Evolutionary conservation across 2,888 invertebrate species (phyloP), one percentile per base, ranked within the genome.

Genomic region (Eristalinus aeneus): DNA sequence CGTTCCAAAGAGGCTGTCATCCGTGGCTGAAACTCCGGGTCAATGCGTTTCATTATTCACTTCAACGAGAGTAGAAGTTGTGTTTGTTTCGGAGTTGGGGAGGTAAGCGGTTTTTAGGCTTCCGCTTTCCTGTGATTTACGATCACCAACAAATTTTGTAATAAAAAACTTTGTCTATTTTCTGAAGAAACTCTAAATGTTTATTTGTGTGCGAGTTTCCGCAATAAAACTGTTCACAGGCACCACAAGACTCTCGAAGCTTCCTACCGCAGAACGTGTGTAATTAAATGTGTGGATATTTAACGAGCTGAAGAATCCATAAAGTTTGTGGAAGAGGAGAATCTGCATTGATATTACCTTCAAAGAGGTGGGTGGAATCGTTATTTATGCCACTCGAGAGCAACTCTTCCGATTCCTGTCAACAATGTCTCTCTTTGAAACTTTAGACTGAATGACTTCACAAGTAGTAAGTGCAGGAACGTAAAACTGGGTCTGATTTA

Each of bases 131-230:
- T 23, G 56, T 23, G 65, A 65, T 65, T 65, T 65, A 65, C 65
- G 65, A 65, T 39, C 9, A n/a, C 2, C 65, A 36, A 16, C 23
- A 63, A 63, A 36, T 63, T 63, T 12, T 20, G 36, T 36, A 11
- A 27, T 64, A 64, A 64, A 64, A 64, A 64, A 64, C 23, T 64
- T 64, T 36, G n/a, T 46, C 27, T 46, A 23, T 56, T 68, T 68
- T 16, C 32, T 10, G 56, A 1, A 4, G 12, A 23, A 56, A 56
- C 23, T 56, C 11, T 12, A 27, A 56, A 56, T 56, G 56, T 16
- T 16, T 8, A 46, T 46, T 16, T 46, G 16, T 46, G 46, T 46
- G 9, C 16, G 46, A 46, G 46, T 46, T 16, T n/a, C 16, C 46
- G 46, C 46, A 46, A 16, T 46, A 16, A 46, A 46, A 46, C 8